phyloP scores from a whole-genome alignment of 2,888 invertebrate genomes.

The Ormyrus rosae region DNA sequence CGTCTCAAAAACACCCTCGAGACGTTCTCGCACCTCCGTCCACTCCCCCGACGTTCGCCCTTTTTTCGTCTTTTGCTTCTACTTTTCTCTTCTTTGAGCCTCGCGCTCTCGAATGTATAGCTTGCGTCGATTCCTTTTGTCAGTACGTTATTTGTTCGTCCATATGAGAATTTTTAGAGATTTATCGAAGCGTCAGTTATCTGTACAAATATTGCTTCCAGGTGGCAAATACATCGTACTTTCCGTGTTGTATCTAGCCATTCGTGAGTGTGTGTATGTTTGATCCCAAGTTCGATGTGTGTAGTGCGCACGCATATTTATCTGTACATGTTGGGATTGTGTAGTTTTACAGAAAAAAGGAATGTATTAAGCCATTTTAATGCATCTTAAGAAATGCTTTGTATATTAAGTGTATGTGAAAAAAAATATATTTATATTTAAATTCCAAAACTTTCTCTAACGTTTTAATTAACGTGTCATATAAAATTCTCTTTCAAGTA shows the following conservation, averaged over 20 bases:
- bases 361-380: too few species aligned
- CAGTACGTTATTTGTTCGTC: neutral
- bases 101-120: conserved; percentile 4
- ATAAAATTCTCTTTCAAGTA: too few species aligned
- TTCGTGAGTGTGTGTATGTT: conserved; percentile 7
- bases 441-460: too few species aligned
- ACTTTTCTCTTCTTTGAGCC: conserved; percentile 11
- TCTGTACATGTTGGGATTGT: too few species aligned
- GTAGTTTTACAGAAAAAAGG: too few species aligned
- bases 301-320: conserved; percentile 16
- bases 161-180: conserved; percentile 24
- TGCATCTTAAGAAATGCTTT: too few species aligned
- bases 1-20: conserved; percentile 40
- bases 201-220: neutral
- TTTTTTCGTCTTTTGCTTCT: neutral
- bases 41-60: neutral
- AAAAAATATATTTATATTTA: too few species aligned
- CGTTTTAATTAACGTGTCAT: too few species aligned
- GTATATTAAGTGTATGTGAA: too few species aligned
- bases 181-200: conserved; percentile 18
- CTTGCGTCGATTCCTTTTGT: neutral
- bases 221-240: neutral
- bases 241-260: neutral
- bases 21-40: conserved; percentile 5
- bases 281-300: neutral